A percentile compares a stretch with the other conserved stretches of the same genome.
These are phyloP conservation scores for Athalia rosae DNA, from an alignment of 2,888 invertebrate species.

Conservation along the genomic window DNA sequence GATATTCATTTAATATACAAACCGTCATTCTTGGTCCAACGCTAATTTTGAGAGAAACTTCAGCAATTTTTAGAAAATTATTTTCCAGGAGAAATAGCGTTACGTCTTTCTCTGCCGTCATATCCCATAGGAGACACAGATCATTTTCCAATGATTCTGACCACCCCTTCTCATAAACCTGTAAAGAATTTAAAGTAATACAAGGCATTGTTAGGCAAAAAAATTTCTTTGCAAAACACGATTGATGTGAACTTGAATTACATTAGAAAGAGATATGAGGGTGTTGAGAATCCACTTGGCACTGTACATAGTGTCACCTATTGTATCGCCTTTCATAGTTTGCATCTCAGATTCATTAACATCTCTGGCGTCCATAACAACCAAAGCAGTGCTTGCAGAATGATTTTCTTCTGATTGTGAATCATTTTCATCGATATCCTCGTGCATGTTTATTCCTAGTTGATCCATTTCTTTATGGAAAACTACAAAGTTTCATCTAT, in stretches of 20 bases:
- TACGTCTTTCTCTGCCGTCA: constrained; percentile 87
- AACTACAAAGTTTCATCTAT: background rate
- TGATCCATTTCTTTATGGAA: background rate
- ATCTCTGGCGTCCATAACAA: constrained; percentile 59
- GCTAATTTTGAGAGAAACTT: constrained; percentile 76
- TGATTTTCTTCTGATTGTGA: background rate
- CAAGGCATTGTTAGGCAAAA: constrained; percentile 10
- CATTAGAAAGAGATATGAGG: constrained; percentile 65
- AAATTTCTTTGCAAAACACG: background rate
- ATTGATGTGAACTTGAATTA: constrained; percentile 47
- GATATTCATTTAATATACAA: constrained; percentile 47
- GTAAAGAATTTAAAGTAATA: constrained; percentile 21
- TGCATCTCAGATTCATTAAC: constrained; percentile 72
- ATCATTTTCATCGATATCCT: constrained; percentile 7
- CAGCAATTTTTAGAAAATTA: constrained; percentile 80
- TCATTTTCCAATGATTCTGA: constrained; percentile 82
- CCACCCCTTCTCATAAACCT: constrained; percentile 76
- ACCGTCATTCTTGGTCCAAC: constrained; percentile 79
- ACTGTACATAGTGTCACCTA: constrained; percentile 88
- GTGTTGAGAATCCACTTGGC: constrained; percentile 70
- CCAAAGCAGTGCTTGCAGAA: constrained; percentile 5
- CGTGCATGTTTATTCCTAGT: background rate
- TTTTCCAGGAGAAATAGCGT: constrained; percentile 82
- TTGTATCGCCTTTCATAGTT: constrained; percentile 82
- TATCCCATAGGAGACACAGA: constrained; percentile 88